These are phyloP conservation scores for Drosophila sp. DNA, from an alignment of 1,140 invertebrate genomes.

Conservation along the genomic window DNA sequence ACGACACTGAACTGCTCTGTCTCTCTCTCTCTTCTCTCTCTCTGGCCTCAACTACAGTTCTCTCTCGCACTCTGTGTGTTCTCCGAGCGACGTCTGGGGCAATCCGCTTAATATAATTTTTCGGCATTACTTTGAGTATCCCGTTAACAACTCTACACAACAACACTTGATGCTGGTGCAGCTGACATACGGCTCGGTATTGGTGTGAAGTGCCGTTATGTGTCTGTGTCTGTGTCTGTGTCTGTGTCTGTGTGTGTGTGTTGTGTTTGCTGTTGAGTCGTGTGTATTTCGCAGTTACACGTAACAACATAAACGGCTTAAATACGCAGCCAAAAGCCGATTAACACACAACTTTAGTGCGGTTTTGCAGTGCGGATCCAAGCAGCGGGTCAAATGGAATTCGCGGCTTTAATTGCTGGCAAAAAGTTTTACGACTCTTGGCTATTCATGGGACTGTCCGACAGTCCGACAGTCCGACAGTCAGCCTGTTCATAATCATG, in stretches of 20 bases:
- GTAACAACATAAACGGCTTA: conserved; percentile 57
- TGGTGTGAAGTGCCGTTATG: conserved; percentile 22
- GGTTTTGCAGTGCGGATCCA: conserved; percentile 32
- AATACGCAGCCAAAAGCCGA: conserved; percentile 66
- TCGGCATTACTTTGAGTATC: conserved; percentile 73
- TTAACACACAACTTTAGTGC: conserved; percentile 67
- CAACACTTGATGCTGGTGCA: conserved; percentile 33
- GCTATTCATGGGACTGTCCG: background rate
- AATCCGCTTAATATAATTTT: conserved; percentile 82
- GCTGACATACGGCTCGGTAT: conserved; percentile 43
- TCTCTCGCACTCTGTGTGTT: background rate
- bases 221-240: conserved; percentile 21
- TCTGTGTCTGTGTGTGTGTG: conserved; percentile 6
- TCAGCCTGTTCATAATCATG: conserved; percentile 53
- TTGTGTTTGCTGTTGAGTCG: conserved; percentile 10
- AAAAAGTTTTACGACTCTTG: conserved; percentile 15
- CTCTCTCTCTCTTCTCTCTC: background rate
- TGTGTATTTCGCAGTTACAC: conserved; percentile 55
- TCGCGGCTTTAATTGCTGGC: conserved; percentile 59
- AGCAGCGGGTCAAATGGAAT: conserved; percentile 3
- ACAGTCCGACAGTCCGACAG: background rate
- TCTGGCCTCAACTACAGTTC: background rate
- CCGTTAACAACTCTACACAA: conserved; percentile 26
- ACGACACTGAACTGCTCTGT: conserved; percentile 17
- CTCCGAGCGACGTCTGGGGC: conserved; percentile 14